Conservation (phyloP, 37 sponge, comb jelly and placozoan species). For the Halisarca cf. caerulea region DNA sequence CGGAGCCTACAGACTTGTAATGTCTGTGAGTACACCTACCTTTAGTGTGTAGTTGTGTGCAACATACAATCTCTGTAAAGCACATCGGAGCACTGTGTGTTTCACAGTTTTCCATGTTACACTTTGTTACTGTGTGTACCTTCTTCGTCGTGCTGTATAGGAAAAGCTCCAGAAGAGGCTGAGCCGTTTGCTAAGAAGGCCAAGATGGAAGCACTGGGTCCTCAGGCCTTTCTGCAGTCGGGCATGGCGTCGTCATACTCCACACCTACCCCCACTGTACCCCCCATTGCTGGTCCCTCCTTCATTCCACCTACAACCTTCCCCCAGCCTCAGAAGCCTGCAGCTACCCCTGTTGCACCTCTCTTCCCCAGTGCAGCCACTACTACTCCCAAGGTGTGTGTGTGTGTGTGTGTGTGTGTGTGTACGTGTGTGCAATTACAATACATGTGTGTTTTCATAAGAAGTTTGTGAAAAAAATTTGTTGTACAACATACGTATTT, state of each 20-base stretch:
- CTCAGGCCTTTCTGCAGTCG: constrained; percentile 12
- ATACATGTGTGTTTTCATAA: not conserved
- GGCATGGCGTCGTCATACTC: constrained; percentile 4
- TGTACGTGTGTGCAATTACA: not conserved
- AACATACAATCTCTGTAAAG: too few relatives aligned
- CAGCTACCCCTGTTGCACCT: not conserved
- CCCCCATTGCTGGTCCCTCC: not conserved
- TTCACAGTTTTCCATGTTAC: too few relatives aligned
- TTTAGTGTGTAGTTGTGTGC: too few relatives aligned
- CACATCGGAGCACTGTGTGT: too few relatives aligned
- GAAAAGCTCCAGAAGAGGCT: not conserved
- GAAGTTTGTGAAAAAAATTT: too few relatives aligned
- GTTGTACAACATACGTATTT: too few relatives aligned
- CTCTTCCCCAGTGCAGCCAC: constrained; percentile 15
- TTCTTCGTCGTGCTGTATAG: not conserved
- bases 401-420: not conserved
- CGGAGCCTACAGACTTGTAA: not conserved
- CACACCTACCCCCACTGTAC: not conserved
- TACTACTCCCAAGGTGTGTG: not conserved
- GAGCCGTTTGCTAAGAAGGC: constrained; percentile 36
- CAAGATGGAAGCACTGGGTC: constrained; percentile 18
- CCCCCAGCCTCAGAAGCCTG: not conserved
- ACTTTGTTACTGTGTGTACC: too few relatives aligned
- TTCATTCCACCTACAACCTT: not conserved
- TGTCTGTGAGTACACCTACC: too few relatives aligned